Conservation (phyloP, 2,888 invertebrate species). For the Ferdinandea cuprea region DNA sequence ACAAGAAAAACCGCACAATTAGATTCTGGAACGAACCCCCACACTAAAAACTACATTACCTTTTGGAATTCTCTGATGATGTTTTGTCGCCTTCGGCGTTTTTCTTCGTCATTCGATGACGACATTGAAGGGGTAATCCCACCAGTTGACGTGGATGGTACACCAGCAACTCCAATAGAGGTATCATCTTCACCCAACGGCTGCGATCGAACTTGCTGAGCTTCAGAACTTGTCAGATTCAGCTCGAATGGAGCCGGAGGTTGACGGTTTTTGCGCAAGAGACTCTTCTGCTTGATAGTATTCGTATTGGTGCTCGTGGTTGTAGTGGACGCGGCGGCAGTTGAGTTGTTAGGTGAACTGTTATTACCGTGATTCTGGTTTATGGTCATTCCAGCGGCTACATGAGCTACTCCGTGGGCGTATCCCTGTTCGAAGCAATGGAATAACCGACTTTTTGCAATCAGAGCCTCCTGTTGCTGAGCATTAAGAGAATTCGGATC, state of each 20-base stretch:
- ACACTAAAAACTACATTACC: constrained; percentile 64
- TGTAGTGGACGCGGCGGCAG: constrained; percentile 61
- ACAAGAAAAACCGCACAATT: constrained; percentile 32
- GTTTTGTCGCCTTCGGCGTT: constrained; percentile 79
- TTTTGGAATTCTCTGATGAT: constrained; percentile 80
- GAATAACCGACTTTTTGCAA: constrained; percentile 82
- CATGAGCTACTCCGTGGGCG: constrained; percentile 76
- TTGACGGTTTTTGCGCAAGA: constrained; percentile 82
- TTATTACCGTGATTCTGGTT: constrained; percentile 58
- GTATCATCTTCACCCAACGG: constrained; percentile 83
- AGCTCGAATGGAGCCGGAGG: constrained; percentile 80
- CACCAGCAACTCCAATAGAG: constrained; percentile 44
- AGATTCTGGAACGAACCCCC: not conserved
- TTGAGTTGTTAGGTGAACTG: constrained; percentile 60
- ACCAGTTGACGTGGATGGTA: constrained; percentile 48
- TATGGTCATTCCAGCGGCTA: constrained; percentile 70
- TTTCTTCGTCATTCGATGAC: constrained; percentile 75
- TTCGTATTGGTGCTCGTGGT: constrained; percentile 76
- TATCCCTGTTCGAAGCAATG: constrained; percentile 82
- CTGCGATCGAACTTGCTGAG: constrained; percentile 83
- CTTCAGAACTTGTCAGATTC: constrained; percentile 78
- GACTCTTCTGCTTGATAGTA: constrained; percentile 77
- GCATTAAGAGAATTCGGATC: constrained; percentile 82
- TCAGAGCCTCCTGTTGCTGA: constrained; percentile 82
- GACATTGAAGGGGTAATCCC: constrained; percentile 38